phyloP scores from a whole-genome alignment of 2,797 vertebrate genomes.

The Betta splendens region DNA sequence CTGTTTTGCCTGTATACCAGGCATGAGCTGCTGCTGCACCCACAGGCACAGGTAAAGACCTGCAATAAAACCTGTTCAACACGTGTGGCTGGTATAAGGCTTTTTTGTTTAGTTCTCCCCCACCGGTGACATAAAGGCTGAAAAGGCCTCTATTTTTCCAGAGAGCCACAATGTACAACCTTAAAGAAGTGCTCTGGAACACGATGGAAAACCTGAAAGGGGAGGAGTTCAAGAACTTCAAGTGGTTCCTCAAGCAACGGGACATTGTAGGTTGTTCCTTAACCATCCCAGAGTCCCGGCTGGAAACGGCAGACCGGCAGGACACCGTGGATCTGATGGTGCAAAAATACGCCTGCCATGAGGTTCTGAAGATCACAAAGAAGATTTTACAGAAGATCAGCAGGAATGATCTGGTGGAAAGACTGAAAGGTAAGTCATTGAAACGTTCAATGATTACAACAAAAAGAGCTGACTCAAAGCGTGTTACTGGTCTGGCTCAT shows the following conservation, averaged over 20 bases:
- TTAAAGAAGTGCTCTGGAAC: conserved; percentile 18
- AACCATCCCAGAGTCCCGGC: background rate
- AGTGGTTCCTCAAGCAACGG: conserved; percentile 42
- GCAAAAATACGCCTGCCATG: background rate
- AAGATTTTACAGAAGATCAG: conserved; percentile 30
- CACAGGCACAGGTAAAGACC: too few relatives aligned
- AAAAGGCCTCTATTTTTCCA: background rate
- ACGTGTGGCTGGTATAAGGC: too few relatives aligned
- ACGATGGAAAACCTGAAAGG: conserved; percentile 5
- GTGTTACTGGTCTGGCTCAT: conserved; percentile 6
- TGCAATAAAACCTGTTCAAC: too few relatives aligned
- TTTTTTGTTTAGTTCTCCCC: too few relatives aligned
- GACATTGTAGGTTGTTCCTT: rapidly evolving
- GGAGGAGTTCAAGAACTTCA: background rate
- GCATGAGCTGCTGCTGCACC: too few relatives aligned
- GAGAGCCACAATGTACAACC: conserved; percentile 13
- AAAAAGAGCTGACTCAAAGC: background rate
- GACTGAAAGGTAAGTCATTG: background rate
- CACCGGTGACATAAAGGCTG: too few relatives aligned
- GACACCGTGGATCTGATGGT: conserved; percentile 49
- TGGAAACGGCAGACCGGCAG: conserved; percentile 35
- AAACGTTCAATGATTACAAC: too few relatives aligned
- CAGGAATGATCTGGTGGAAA: conserved; percentile 51
- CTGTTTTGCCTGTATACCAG: too few relatives aligned
- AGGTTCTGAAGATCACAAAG: conserved; percentile 10